These are phyloP conservation scores for Coregonus sp. DNA, from an alignment of 2,797 vertebrate genomes.

Conservation along the genomic window DNA sequence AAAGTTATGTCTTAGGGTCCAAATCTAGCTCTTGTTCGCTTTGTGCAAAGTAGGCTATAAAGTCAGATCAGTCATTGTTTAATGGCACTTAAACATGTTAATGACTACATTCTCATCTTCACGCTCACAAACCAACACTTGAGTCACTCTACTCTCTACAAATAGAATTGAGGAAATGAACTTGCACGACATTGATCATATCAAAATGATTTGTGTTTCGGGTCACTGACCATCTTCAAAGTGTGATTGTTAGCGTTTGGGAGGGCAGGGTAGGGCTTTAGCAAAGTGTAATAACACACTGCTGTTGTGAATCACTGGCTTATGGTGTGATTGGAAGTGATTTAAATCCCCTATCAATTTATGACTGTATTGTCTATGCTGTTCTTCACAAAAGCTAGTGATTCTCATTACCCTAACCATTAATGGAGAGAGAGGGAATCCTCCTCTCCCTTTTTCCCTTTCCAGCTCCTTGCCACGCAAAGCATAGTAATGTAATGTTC, in stretches of 20 bases:
- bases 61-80: constrained; percentile 15
- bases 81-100: background rate
- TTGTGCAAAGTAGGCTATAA: background rate
- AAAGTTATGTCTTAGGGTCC: background rate
- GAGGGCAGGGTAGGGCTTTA: constrained; percentile 42
- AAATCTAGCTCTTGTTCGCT: background rate
- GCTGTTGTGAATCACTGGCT: constrained; percentile 58
- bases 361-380: constrained; percentile 70
- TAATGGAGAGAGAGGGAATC: constrained; percentile 43
- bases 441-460: constrained; percentile 6
- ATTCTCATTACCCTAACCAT: constrained; percentile 54
- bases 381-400: constrained; percentile 55
- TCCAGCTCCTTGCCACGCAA: constrained; percentile 13
- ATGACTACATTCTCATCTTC: background rate
- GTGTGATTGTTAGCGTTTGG: constrained; percentile 47
- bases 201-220: constrained; percentile 35
- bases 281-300: constrained; percentile 45
- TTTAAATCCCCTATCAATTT: constrained; percentile 68
- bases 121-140: background rate
- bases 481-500: constrained; percentile 48
- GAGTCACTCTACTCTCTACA: background rate
- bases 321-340: constrained; percentile 64
- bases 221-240: constrained; percentile 53
- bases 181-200: constrained; percentile 23
- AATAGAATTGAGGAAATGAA: constrained; percentile 22